A percentile compares a stretch with the other conserved stretches of the same genome.
Conservation (phyloP, 1,140 invertebrate species). For the Anthonomus grandis region DNA sequence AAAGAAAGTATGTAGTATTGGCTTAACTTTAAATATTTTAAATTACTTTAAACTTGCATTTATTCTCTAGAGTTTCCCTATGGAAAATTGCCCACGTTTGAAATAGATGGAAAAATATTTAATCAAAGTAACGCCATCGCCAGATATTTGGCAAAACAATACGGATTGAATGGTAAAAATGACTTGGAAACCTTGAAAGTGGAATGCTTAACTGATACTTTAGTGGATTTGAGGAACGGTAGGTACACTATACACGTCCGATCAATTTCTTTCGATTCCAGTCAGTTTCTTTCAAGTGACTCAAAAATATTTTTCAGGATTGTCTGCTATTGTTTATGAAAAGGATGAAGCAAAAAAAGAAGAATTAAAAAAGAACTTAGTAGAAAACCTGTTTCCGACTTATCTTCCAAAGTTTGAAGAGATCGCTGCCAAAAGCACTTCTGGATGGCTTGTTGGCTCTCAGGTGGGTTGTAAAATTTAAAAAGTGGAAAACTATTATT, state of each 20-base stretch:
- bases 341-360: background rate
- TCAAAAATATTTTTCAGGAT: no score
- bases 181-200: conserved; percentile 62
- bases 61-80: conserved; percentile 52
- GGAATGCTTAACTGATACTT: conserved; percentile 42
- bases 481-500: no score
- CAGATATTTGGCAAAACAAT: conserved; percentile 61
- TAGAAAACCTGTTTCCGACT: background rate
- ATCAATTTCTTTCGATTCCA: no score
- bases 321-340: no score
- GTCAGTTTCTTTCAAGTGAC: no score
- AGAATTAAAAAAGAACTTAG: background rate
- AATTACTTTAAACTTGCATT: background rate
- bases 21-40: no score
- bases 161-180: conserved; percentile 57
- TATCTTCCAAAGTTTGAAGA: background rate
- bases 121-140: conserved; percentile 63
- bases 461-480: background rate
- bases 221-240: background rate
- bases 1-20: conserved; percentile 52
- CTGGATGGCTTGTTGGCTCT: background rate
- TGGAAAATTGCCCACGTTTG: conserved; percentile 64
- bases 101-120: conserved; percentile 62
- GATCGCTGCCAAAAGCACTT: background rate
- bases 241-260: no score